Base-by-base conservation (phyloP, 2,113 vertebrate genomes). In the Thalassoma bifasciatum region DNA sequence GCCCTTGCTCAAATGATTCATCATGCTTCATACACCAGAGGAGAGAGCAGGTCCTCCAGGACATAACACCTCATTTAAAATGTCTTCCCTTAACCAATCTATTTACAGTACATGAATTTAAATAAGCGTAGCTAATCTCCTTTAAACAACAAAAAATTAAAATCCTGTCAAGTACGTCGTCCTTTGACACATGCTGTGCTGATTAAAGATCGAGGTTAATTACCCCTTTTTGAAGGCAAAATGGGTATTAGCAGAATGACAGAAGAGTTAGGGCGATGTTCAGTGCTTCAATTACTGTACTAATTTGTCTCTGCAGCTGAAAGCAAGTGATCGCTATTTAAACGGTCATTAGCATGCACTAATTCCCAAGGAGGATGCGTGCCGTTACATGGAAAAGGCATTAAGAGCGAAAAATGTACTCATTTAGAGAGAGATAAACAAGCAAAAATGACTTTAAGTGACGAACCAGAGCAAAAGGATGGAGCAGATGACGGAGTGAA, bases 191-290 rank as follows among this genome's bases (percentile, higher is more conserved):
- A 23, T 34, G 24, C 56, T 59, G 63, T 22, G 67, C 59, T 66
- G 74, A 83, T 84, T 77, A 61, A 65, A 46, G 83, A 85, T 88
- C 62, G 75, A 59, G 60, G 71, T 84, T 86, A 87, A 88, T 84
- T 81, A 60, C 75, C 38, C 19, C 57, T 75, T 73, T 84, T 73
- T 78, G 24, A 61, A 85, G 67, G 22, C 58, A 76, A 52, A 75
- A 26, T 37, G 22, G 19, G 63, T 74, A 60, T 85, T 76, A 86
- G 61, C 49, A 37, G 16, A 66, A 59, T 42, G 58, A 53, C 21
- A 42, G 38, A 36, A 50, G 49, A 10, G 22, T 78, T 58, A 54
- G 37, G 1, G 12, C 46, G 30, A 61, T 62, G 52, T 72, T 68
- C 72, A 83, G 66, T 62, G 64, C 56, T 24, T 67, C 73, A 53